Conservation (phyloP, 1,140 invertebrate species). For the Calosoma granatense region DNA sequence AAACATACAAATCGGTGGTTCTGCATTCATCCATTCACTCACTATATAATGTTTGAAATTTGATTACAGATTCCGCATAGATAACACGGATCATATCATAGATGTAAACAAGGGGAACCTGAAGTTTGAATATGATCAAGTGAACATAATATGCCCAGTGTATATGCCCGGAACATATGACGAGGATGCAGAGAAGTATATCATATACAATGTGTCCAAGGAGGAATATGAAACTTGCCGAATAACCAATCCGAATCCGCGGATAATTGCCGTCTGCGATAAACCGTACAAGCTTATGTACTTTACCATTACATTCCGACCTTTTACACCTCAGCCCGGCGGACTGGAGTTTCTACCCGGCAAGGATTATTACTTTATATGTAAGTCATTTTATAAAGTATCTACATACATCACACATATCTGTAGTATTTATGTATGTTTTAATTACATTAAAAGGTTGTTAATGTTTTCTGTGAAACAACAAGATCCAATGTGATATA, state of each 20-base stretch:
- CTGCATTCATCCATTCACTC: no score
- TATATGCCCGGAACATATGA: slow-evolving; percentile 78
- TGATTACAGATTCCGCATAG: slow-evolving; percentile 84
- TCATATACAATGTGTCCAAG: slow-evolving; percentile 92
- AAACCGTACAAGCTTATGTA: slow-evolving; percentile 87
- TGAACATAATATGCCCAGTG: slow-evolving; percentile 89
- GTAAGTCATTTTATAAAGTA: slow-evolving; percentile 53
- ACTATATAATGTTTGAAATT: no score
- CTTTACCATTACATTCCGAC: slow-evolving; percentile 91
- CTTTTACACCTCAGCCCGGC: slow-evolving; percentile 88
- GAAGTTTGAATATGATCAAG: slow-evolving; percentile 87
- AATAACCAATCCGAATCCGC: slow-evolving; percentile 83
- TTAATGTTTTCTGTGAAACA: background rate
- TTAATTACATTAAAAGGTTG: background rate
- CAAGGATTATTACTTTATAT: slow-evolving; percentile 92
- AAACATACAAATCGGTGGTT: no score
- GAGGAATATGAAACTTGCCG: slow-evolving; percentile 91
- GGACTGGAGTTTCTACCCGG: slow-evolving; percentile 87
- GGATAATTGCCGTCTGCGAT: slow-evolving; percentile 89
- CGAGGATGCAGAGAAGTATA: slow-evolving; percentile 86
- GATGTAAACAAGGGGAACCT: slow-evolving; percentile 90
- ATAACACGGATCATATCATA: slow-evolving; percentile 93
- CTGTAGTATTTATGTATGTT: no score
- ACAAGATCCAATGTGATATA: no score
- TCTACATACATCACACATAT: no score